Evolutionary conservation across 2,888 invertebrate genomes (phyloP), one percentile per base, ranked within the genome.

Genomic region (Heliconius charithonia): DNA sequence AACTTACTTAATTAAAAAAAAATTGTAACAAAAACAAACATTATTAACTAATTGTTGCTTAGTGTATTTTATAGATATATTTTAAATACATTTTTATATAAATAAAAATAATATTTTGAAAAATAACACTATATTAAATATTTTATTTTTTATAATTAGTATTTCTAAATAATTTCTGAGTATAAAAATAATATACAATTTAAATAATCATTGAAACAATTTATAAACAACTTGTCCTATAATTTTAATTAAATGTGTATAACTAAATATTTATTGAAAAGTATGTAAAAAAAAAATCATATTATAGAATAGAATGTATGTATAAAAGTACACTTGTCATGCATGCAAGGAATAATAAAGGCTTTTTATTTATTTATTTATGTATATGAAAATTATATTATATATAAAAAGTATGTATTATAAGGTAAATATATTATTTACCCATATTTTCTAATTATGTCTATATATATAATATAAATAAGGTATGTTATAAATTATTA

Each of bases 71-170:
- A n/a, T 59, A n/a, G 59, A 59, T n/a, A 59, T 59, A 59, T 59
- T 59, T n/a, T 59, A n/a, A 59, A 59, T 59, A 59, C n/a, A 59
- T n/a, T n/a, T 59, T 59, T 10, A 59, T 59, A 59, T n/a, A 59
- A 12, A 10, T 59, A n/a, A 59, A n/a, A 59, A 1, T 59, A 0
- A 59, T n/a, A n/a, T n/a, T n/a, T 2, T n/a, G n/a, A 59, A 59
- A 59, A n/a, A 59, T n/a, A 59, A 59, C 22, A 51, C 9, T 6
- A 51, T 22, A 51, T 19, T 51, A 51, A 51, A 22, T 19, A 45
- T 4, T 45, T 19, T 3, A 9, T 22, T 51, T 19, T 22, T 22
- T 3, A 51, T 51, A 22, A 51, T 51, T 51, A 22, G 51, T 22
- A 16, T 51, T 51, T 51, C 51, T 51, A 19, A 56, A 56, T 56